These are phyloP conservation scores for Athene cunicularia DNA, from an alignment of 2,113 vertebrate species.

Conservation along the genomic window DNA sequence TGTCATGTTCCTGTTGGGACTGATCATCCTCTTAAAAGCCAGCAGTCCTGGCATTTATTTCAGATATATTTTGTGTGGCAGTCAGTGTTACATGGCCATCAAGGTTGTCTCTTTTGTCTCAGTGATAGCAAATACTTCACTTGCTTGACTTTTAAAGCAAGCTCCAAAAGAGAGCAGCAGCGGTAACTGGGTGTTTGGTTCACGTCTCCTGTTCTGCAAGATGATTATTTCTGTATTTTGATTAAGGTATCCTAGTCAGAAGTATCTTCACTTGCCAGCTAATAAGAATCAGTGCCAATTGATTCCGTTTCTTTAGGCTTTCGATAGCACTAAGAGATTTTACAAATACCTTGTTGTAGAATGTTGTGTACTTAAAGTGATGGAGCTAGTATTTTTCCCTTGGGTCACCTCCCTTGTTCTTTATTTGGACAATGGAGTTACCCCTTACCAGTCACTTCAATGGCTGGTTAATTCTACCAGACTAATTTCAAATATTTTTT, in stretches of 20 bases:
- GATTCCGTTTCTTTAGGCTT: neutral
- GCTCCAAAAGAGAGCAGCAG: neutral
- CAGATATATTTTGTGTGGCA: neutral
- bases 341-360: neutral
- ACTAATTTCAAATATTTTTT: neutral
- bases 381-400: neutral
- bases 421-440: neutral
- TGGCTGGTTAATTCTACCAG: neutral
- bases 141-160: neutral
- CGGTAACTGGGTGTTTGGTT: neutral
- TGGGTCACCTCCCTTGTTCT: neutral
- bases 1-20: neutral
- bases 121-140: neutral
- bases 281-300: neutral
- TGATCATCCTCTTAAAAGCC: neutral
- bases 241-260: neutral
- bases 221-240: neutral
- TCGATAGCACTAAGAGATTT: neutral
- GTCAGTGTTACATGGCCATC: rapidly evolving
- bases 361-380: neutral
- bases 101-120: neutral
- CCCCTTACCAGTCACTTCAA: neutral
- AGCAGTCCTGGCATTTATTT: neutral
- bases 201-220: neutral
- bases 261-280: neutral